These are phyloP conservation scores for Pangasianodon hypophthalmus DNA, from an alignment of 2,113 vertebrate genomes.

Conservation along the genomic window DNA sequence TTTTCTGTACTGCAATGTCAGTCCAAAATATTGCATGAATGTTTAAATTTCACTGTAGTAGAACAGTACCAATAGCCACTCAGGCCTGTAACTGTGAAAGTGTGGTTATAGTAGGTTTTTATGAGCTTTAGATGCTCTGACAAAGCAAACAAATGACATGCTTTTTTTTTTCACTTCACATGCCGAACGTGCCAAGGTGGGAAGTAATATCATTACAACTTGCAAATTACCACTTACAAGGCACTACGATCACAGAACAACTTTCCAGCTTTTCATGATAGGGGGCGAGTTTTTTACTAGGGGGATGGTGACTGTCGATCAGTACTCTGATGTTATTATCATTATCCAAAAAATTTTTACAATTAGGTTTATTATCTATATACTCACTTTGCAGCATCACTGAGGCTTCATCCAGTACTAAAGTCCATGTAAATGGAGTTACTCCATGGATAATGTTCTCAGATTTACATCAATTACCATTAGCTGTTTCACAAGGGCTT, in stretches of 20 bases:
- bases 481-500: background rate
- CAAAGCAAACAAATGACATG: background rate
- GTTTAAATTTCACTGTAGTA: background rate
- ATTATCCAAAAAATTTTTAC: background rate
- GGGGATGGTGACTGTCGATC: background rate
- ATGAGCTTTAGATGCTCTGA: background rate
- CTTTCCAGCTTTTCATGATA: background rate
- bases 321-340: background rate
- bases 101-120: background rate
- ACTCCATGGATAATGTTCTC: background rate
- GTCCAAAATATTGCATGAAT: no score
- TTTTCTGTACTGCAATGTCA: no score
- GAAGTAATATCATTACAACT: background rate
- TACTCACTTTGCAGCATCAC: background rate
- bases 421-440: background rate
- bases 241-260: background rate
- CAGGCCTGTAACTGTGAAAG: background rate
- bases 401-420: background rate
- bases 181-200: background rate
- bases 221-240: background rate
- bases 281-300: background rate
- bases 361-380: background rate
- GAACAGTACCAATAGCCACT: background rate
- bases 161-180: background rate
- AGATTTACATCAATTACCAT: background rate